phyloP scores from a whole-genome alignment of 2,113 vertebrate genomes.

The Cyphomyrus plagiostoma region DNA sequence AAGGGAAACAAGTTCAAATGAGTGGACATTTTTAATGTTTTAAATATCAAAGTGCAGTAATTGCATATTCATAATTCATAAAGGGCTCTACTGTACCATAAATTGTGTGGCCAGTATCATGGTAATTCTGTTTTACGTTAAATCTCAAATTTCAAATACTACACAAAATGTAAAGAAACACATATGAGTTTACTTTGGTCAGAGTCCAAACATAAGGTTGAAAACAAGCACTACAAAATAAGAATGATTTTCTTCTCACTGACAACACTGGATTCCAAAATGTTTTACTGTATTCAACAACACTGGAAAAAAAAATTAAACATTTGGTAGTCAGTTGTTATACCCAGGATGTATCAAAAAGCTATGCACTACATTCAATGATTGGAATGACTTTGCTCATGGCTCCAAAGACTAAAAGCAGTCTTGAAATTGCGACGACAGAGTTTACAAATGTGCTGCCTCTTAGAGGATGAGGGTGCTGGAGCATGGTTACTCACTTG shows the following conservation, averaged over 20 bases:
- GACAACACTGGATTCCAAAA: not conserved
- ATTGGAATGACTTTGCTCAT: constrained; percentile 86
- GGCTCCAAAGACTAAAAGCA: constrained; percentile 96
- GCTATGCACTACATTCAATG: constrained; percentile 30
- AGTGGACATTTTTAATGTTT: not conserved
- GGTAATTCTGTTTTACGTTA: not conserved
- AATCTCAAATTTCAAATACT: not conserved
- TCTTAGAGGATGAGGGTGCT: constrained; percentile 86
- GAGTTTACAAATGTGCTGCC: constrained; percentile 94
- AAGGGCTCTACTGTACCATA: not conserved
- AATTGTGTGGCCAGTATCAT: not conserved
- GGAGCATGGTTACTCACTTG: constrained; percentile 90
- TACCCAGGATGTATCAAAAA: not conserved
- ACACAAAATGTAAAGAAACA: not conserved
- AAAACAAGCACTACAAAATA: not conserved
- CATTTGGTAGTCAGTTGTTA: not conserved
- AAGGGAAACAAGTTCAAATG: not conserved
- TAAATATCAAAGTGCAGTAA: not conserved
- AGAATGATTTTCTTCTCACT: not conserved
- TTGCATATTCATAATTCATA: not conserved
- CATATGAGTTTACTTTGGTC: not conserved
- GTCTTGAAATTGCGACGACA: constrained; percentile 97
- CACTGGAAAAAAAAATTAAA: not conserved
- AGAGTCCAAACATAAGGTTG: not conserved
- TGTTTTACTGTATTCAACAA: not conserved